Conservation (phyloP, 2,113 vertebrate species). For the Vimba vimba region DNA sequence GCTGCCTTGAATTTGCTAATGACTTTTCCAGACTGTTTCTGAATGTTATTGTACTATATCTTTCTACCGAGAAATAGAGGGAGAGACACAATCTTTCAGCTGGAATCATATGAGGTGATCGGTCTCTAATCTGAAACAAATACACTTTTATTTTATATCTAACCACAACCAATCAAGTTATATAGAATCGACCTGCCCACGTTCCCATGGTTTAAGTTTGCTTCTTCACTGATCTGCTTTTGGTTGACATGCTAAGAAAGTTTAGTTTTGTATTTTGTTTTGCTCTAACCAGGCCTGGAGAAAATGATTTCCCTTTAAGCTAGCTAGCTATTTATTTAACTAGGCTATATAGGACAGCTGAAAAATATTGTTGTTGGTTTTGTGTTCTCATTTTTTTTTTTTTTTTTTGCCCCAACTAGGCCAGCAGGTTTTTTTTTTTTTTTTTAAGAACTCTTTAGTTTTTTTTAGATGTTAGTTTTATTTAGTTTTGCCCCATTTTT, state of each 20-base stretch:
- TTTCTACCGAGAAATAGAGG: not conserved
- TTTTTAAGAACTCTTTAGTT: not conserved
- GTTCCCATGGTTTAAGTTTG: not conserved
- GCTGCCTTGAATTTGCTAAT: slow-evolving; percentile 46
- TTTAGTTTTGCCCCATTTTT: not conserved
- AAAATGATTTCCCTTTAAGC: not conserved
- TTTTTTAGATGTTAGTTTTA: not conserved
- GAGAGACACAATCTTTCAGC: not conserved
- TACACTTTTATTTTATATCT: not conserved
- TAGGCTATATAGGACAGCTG: not conserved
- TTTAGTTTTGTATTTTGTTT: not conserved
- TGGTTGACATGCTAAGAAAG: not conserved
- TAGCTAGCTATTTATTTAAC: too few relatives aligned
- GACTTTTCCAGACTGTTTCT: slow-evolving; percentile 51
- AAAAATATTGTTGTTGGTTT: not conserved
- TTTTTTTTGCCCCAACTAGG: not conserved
- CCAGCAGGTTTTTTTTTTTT: not conserved
- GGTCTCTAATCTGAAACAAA: not conserved
- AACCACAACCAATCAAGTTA: not conserved
- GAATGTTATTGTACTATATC: slow-evolving; percentile 34
- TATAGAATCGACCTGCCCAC: not conserved
- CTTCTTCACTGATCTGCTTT: not conserved
- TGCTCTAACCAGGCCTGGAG: not conserved
- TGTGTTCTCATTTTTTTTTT: not conserved
- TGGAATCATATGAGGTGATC: slow-evolving; percentile 29